These are phyloP conservation scores for Poecilia gillii DNA, from an alignment of 2,797 vertebrate genomes.

Conservation along the genomic window DNA sequence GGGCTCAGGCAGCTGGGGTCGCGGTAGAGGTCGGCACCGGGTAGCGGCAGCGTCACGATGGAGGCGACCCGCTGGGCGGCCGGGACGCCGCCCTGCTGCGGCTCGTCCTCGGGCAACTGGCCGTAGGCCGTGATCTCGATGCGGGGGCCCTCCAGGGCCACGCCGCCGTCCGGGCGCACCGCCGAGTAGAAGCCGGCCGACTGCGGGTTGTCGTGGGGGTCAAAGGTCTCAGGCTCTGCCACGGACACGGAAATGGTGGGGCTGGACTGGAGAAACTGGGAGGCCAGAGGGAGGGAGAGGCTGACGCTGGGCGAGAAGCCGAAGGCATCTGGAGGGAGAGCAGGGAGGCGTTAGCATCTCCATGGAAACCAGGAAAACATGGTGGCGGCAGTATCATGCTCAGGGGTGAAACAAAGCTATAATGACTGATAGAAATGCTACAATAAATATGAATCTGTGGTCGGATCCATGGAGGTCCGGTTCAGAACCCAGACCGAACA, in stretches of 20 bases:
- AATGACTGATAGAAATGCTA: neutral
- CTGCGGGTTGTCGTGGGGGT: conserved; percentile 81
- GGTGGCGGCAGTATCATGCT: neutral
- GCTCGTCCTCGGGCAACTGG: conserved; percentile 88
- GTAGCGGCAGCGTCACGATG: conserved; percentile 90
- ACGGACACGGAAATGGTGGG: conserved; percentile 84
- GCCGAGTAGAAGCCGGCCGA: conserved; percentile 83
- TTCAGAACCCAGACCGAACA: no score
- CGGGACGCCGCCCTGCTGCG: conserved; percentile 83
- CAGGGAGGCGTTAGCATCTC: conserved; percentile 53
- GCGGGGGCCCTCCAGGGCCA: conserved; percentile 91
- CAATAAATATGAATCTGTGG: neutral
- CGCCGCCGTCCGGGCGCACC: conserved; percentile 86
- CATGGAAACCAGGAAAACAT: neutral
- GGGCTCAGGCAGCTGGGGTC: conserved; percentile 96
- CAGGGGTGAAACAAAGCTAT: neutral
- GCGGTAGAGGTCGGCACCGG: conserved; percentile 89
- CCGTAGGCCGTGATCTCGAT: conserved; percentile 96
- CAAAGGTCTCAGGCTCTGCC: conserved; percentile 83
- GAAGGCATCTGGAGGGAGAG: conserved; percentile 87
- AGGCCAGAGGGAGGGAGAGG: conserved; percentile 85
- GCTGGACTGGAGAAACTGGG: conserved; percentile 89
- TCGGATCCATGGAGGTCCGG: no score
- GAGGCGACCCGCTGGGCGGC: conserved; percentile 84
- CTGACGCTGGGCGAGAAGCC: conserved; percentile 86